Evolutionary conservation across 2,113 vertebrate species (phyloP), one percentile per base, ranked within the genome.

Genomic region (Cyrtonyx montezumae): DNA sequence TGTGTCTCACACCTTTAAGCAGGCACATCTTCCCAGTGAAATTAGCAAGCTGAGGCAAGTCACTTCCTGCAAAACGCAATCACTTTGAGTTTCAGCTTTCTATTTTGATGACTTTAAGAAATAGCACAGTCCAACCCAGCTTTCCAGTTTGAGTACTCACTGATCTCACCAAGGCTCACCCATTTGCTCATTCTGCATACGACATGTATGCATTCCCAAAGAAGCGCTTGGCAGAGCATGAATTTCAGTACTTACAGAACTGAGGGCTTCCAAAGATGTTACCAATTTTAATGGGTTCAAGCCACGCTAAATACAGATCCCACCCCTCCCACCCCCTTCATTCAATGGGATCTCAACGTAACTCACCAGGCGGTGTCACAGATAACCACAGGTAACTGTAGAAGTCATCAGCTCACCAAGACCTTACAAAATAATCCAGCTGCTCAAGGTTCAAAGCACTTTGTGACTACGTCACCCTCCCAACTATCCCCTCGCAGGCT

Each of bases 51-150:
- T 80, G 30, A 4, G 58, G 73, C 95, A 90, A 76, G 95, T 84
- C 83, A 61, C 67, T 84, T 94, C 87, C 87, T 49, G 83, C 51
- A 17, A 70, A 78, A 80, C 1, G 28, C 65, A 79, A 90, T 67
- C 92, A 69, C 95, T 94, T 91, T 77, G 49, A 51, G 81, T 91
- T 90, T 94, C 92, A 79, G 77, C 43, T 87, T 95, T 96, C 91
- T 83, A 36, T 94, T 89, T 85, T 82, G 71, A 49, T 37, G 80
- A 88, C 91, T 93, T 86, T 71, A 95, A 91, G 91, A 91, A 94
- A 92, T 34, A 83, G 79, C 17, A 74, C 7, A 59, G 61, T 7
- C 86, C 91, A 93, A 96, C 80, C 37, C 83, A 88, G 40, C 67
- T 77, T 97, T 93, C 71, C 85, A 91, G 84, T 56, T 45, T 43